phyloP scores from a whole-genome alignment of 64 coral and sea anemone species.

The Montipora sp. region DNA sequence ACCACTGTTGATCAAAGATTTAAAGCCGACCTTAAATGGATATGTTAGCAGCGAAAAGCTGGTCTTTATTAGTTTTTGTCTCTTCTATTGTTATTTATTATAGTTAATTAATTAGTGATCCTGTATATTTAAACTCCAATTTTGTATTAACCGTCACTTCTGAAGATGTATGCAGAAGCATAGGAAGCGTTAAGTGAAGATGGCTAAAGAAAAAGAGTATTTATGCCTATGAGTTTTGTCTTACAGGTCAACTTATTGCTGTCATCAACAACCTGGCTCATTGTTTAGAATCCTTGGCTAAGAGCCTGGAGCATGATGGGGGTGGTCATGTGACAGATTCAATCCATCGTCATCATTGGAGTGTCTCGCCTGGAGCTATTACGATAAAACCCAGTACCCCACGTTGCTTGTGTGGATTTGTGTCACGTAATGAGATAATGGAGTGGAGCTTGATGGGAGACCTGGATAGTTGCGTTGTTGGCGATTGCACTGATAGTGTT shows the following conservation, averaged over 20 bases:
- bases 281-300: conserved; percentile 76
- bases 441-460: conserved; percentile 79
- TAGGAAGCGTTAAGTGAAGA: too few relatives aligned
- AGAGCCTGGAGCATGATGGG: conserved; percentile 74
- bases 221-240: background rate
- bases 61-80: too few relatives aligned
- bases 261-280: conserved; percentile 78
- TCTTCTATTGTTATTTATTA: too few relatives aligned
- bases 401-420: conserved; percentile 81
- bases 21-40: too few relatives aligned
- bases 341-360: conserved; percentile 89
- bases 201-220: too few relatives aligned
- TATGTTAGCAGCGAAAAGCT: too few relatives aligned
- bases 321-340: conserved; percentile 79
- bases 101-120: too few relatives aligned
- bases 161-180: too few relatives aligned
- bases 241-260: conserved; percentile 63
- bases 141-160: too few relatives aligned
- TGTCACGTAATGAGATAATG: conserved; percentile 42
- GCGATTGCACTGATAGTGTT: background rate
- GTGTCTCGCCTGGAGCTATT: conserved; percentile 51
- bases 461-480: too few relatives aligned
- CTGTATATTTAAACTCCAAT: too few relatives aligned
- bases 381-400: conserved; percentile 34
- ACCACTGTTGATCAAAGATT: too few relatives aligned